Percentiles rank a stretch among this genome's conserved stretches.
phyloP scores from a whole-genome alignment of 2,113 vertebrate species.

The Tylochromis polylepis region DNA sequence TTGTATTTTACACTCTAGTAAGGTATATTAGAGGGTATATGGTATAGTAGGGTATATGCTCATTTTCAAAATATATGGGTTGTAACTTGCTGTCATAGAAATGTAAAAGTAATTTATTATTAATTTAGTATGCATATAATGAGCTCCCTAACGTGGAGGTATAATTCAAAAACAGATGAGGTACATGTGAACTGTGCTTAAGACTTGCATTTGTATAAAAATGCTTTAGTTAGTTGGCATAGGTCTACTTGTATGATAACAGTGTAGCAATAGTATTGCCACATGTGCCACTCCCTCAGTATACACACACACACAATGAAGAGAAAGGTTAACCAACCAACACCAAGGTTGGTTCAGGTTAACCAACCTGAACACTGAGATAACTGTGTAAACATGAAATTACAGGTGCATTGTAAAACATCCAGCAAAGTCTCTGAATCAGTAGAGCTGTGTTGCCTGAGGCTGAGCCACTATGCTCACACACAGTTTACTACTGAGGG shows the following conservation, averaged over 20 bases:
- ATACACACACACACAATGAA: not conserved
- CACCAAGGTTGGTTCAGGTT: too few species aligned
- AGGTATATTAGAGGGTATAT: too few species aligned
- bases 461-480: conserved; percentile 5
- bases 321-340: not conserved
- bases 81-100: too few species aligned
- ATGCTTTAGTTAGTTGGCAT: not conserved
- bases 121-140: not conserved
- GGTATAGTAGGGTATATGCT: not conserved
- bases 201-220: not conserved
- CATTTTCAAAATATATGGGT: not conserved
- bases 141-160: not conserved
- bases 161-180: not conserved
- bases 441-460: not conserved
- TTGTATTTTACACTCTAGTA: not conserved
- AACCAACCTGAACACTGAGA: not conserved
- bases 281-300: not conserved
- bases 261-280: not conserved
- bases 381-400: not conserved
- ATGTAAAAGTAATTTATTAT: not conserved
- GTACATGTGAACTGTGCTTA: not conserved
- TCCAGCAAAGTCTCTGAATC: not conserved
- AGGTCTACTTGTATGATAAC: not conserved
- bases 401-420: not conserved
- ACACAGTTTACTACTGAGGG: not conserved